These are phyloP conservation scores for Anoura caudifer DNA, from an alignment of 2,113 vertebrate species.

Conservation along the genomic window DNA sequence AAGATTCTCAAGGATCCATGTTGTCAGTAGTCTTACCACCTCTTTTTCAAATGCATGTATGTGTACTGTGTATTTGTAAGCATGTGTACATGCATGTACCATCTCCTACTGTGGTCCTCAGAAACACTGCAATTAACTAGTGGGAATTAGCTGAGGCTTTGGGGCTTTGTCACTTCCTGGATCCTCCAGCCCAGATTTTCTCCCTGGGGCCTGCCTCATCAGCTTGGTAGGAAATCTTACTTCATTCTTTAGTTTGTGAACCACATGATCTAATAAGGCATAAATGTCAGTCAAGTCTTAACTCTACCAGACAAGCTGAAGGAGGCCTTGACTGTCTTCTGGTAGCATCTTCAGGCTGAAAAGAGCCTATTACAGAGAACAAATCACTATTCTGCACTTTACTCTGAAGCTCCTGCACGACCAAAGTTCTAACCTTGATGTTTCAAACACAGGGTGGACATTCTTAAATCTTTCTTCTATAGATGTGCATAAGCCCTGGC, in stretches of 20 bases:
- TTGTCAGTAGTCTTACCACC: neutral
- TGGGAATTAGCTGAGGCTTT: neutral
- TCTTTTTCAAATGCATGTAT: neutral
- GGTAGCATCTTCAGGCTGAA: neutral
- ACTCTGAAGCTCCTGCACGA: neutral
- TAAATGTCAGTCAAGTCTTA: slow-evolving; percentile 1
- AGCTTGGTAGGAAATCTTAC: neutral
- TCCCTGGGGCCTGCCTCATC: neutral
- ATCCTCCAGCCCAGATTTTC: neutral
- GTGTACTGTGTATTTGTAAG: neutral
- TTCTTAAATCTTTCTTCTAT: neutral
- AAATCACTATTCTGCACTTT: neutral
- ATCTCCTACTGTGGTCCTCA: neutral
- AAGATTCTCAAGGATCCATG: neutral
- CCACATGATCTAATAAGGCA: neutral
- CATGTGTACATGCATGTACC: too few species aligned
- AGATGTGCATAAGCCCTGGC: neutral
- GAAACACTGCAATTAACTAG: neutral
- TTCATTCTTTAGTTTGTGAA: slow-evolving; percentile 23
- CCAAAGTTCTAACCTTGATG: neutral
- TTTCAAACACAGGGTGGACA: neutral
- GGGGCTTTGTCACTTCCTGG: neutral
- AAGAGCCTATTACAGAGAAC: neutral
- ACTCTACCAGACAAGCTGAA: neutral
- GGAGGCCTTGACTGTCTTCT: neutral